Percentiles rank a stretch among this genome's conserved stretches.
Evolutionary conservation across 2,113 vertebrate species (phyloP).

Genomic region (Mus pahari): DNA sequence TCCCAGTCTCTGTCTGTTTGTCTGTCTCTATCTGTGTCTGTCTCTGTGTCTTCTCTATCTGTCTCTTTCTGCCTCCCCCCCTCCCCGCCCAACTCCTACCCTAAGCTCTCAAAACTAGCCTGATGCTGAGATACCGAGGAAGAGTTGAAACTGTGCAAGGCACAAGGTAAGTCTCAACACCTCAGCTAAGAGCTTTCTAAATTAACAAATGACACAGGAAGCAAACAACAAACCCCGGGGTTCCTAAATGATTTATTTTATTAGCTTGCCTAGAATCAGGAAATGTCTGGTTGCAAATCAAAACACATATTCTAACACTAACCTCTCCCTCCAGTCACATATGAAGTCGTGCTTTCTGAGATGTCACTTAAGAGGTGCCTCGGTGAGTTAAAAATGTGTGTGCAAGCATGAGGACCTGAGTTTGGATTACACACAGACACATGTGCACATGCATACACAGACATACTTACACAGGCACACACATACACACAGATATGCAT

Average conservation of each 20-base stretch:
- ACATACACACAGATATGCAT: too few species aligned
- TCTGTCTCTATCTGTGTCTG: not conserved
- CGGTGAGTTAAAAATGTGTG: not conserved
- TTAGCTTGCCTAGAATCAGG: not conserved
- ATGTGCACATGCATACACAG: too few species aligned
- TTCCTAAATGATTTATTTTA: not conserved
- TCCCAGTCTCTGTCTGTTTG: not conserved
- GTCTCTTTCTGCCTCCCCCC: not conserved
- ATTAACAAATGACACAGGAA: not conserved
- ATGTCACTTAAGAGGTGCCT: not conserved
- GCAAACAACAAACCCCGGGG: not conserved
- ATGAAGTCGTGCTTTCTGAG: not conserved
- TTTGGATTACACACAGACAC: not conserved
- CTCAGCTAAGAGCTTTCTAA: not conserved
- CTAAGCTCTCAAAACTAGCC: not conserved
- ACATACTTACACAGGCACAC: not conserved
- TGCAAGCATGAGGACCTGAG: not conserved
- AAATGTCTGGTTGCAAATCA: slow-evolving; percentile 8
- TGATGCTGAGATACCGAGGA: not conserved
- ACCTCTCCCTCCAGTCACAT: not conserved
- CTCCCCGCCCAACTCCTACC: fast-evolving
- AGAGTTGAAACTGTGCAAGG: not conserved
- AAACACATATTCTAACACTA: not conserved
- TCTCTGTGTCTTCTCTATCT: not conserved
- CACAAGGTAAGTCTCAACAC: not conserved